Base-by-base conservation (phyloP, 2,888 invertebrate species). In the Lasioglossum malachurum region DNA sequence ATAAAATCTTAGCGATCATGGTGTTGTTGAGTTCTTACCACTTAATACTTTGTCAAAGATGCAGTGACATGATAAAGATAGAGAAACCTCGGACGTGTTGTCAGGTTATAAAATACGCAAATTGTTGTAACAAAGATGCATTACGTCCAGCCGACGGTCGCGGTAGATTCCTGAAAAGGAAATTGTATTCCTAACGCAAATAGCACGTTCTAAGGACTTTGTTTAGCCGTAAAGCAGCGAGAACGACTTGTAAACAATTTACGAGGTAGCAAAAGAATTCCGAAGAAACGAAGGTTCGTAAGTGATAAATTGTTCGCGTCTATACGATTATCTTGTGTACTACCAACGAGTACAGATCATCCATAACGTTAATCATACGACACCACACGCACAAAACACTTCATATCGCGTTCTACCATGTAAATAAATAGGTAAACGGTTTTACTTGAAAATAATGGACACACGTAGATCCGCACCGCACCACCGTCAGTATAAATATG, bases 51-150 rank as follows among this genome's bases (percentile, higher is more conserved):
- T 90, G 92, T 93, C 93, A 93, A 89, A 92, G 89, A 87, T 88
- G 83, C 88, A 88, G 87, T 84, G 77, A 91, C 93, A 93, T 92
- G 90, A 89, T 92, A 91, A 86, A 84, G 78, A 78, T 60, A 78
- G 75, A 83, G 80, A 86, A 81, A 78, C 75, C 81, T 87, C 75
- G 83, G 49, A 86, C 84, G 90, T 83, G 84, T 88, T 84, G 89
- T 90, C 91, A 93, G 93, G 91, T 93, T 93, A 93, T 90, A 91
- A 92, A 91, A 89, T 77, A 71, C 87, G 86, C 71, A 88, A 89
- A 88, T 87, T 85, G 82, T 78, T 72, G 82, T 83, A 72, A 75
- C 80, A 87, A 82, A 73, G 86, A 86, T 88, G 83, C 86, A 88
- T 84, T 80, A 83, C 86, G 84, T 72, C 81, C 75, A 75, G 83